Evolutionary conservation across 2,113 vertebrate genomes (phyloP).

Genomic region (Chunga burmeisteri): DNA sequence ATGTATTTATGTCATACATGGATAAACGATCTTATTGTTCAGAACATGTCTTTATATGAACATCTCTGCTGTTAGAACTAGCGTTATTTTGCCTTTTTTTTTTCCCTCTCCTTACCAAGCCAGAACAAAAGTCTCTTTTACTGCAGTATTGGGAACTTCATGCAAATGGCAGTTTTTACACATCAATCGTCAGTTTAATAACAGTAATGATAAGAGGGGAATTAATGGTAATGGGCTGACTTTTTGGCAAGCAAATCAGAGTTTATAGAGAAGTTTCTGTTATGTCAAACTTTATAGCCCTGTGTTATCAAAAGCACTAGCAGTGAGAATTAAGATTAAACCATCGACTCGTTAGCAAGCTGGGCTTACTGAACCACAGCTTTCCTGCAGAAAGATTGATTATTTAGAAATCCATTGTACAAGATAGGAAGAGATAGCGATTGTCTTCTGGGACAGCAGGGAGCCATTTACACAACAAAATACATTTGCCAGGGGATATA

Average conservation of each 20-base stretch:
- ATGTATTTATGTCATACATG: slow-evolving; percentile 73
- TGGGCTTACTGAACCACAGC: not conserved
- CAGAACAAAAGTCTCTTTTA: slow-evolving; percentile 78
- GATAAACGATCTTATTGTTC: slow-evolving; percentile 78
- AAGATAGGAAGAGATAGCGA: slow-evolving; percentile 8
- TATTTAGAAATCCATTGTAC: slow-evolving; percentile 26
- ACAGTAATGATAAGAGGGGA: slow-evolving; percentile 48
- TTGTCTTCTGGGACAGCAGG: slow-evolving; percentile 8
- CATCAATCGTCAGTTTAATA: slow-evolving; percentile 63
- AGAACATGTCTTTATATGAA: slow-evolving; percentile 69
- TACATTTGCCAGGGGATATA: slow-evolving; percentile 31
- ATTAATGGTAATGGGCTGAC: slow-evolving; percentile 54
- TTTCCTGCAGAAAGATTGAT: slow-evolving; percentile 15
- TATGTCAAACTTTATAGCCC: slow-evolving; percentile 20
- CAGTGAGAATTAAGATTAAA: slow-evolving; percentile 46
- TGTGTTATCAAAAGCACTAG: not conserved
- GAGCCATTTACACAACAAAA: slow-evolving; percentile 26
- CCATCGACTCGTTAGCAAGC: not conserved
- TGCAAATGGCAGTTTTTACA: slow-evolving; percentile 58
- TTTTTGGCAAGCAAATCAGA: slow-evolving; percentile 61
- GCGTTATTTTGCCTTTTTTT: slow-evolving; percentile 56
- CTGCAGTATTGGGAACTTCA: slow-evolving; percentile 62
- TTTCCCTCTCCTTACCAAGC: not conserved
- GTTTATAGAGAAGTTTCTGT: slow-evolving; percentile 35
- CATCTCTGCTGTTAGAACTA: slow-evolving; percentile 61